Conservation (phyloP, 2,888 invertebrate species). For the Lampropteryx suffumata region DNA sequence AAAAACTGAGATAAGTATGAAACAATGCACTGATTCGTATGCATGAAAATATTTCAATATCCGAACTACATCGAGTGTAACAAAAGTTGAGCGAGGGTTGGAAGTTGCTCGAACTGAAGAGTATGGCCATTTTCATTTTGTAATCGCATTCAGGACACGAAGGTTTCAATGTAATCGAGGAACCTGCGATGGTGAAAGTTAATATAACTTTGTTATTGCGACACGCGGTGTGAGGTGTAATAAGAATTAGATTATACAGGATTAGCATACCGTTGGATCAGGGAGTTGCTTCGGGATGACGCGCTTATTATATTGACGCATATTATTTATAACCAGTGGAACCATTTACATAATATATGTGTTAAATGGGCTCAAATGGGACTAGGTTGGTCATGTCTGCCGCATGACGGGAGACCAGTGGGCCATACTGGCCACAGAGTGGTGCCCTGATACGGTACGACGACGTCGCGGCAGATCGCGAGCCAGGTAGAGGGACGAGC, state of each 20-base stretch:
- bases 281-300: no score
- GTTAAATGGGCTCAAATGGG: no score
- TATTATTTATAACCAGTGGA: no score
- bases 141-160: slow-evolving; percentile 28
- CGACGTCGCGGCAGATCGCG: no score
- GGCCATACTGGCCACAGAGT: no score
- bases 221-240: neutral
- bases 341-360: no score
- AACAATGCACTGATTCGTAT: neutral
- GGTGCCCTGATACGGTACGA: no score
- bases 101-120: slow-evolving; percentile 12
- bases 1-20: neutral
- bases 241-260: neutral
- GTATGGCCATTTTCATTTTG: slow-evolving; percentile 28
- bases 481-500: no score
- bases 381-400: no score
- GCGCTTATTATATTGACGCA: no score
- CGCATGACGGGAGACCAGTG: no score
- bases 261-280: neutral
- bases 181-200: slow-evolving; percentile 19
- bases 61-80: slow-evolving; percentile 25
- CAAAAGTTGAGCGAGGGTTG: slow-evolving; percentile 21
- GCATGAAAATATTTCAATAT: slow-evolving; percentile 30
- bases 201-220: slow-evolving; percentile 21
- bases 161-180: slow-evolving; percentile 23